Evolutionary conservation across 2,113 vertebrate species (phyloP).

Genomic region (Alaudala cheleensis): DNA sequence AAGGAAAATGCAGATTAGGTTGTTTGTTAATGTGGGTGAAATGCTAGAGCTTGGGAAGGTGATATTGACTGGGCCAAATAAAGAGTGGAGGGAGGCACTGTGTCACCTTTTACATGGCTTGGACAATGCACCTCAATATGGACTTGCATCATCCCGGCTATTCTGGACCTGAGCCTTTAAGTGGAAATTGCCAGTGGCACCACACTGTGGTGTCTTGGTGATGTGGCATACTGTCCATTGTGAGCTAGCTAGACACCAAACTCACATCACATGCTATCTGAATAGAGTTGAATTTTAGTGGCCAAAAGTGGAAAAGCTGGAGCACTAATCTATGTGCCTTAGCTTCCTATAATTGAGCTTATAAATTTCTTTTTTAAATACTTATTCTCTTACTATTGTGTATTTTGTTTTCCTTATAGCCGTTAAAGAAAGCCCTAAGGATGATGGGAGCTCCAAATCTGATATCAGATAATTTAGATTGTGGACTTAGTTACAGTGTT

Average conservation of each 20-base stretch:
- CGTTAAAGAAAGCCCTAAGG: constrained; percentile 88
- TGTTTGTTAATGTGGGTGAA: neutral
- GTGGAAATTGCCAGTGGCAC: constrained; percentile 45
- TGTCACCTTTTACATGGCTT: constrained; percentile 15
- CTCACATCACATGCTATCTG: constrained; percentile 46
- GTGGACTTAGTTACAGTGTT: constrained; percentile 89
- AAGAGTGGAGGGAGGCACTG: constrained; percentile 4
- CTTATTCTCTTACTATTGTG: constrained; percentile 81
- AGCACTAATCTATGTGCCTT: constrained; percentile 75
- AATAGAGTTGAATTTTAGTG: constrained; percentile 68
- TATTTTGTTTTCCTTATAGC: constrained; percentile 86
- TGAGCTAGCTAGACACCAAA: constrained; percentile 51
- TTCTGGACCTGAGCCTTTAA: constrained; percentile 56
- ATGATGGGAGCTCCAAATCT: constrained; percentile 89
- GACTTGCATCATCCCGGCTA: constrained; percentile 77
- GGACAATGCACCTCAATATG: constrained; percentile 69
- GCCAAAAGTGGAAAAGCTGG: constrained; percentile 76
- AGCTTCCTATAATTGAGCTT: constrained; percentile 78
- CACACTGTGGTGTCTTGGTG: neutral
- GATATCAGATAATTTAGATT: constrained; percentile 88
- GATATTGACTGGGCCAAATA: neutral
- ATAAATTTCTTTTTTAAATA: constrained; percentile 76
- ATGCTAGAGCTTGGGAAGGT: neutral
- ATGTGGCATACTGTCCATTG: constrained; percentile 10
- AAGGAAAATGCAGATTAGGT: neutral